Evolutionary conservation across 2,113 vertebrate species (phyloP).

Genomic region (Bubo blakistoni): DNA sequence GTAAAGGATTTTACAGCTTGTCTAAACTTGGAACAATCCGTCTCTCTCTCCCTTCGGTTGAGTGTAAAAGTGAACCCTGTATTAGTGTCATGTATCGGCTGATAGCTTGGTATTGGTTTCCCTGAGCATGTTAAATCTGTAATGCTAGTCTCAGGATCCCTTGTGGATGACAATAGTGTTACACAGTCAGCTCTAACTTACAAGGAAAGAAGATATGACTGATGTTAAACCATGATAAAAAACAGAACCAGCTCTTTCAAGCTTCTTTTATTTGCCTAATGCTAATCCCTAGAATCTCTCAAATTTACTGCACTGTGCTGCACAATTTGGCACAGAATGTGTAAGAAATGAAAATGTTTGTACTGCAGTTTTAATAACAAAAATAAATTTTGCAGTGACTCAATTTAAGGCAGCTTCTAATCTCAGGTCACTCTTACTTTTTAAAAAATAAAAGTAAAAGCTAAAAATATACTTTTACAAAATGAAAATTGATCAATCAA

Average conservation of each 20-base stretch:
- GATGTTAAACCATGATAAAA: conserved; percentile 42
- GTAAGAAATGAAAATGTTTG: neutral
- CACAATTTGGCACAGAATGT: neutral
- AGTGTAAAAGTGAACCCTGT: conserved; percentile 84
- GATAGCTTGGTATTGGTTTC: conserved; percentile 81
- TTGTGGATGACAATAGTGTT: conserved; percentile 75
- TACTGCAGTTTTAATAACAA: neutral
- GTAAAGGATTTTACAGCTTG: conserved; percentile 89
- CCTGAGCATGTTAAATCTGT: conserved; percentile 75
- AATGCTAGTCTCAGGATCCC: conserved; percentile 76
- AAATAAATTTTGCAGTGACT: neutral
- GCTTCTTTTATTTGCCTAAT: conserved; percentile 34
- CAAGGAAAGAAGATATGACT: conserved; percentile 58
- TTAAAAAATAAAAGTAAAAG: neutral
- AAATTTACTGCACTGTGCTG: conserved; percentile 5
- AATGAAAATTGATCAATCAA: neutral
- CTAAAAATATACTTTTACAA: neutral
- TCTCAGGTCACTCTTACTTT: neutral
- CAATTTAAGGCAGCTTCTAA: neutral
- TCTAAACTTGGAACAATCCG: conserved; percentile 90
- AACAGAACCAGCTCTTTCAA: neutral
- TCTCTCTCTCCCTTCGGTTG: conserved; percentile 87
- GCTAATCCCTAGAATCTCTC: conserved; percentile 15
- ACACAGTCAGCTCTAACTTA: conserved; percentile 65
- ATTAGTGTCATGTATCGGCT: conserved; percentile 91